Conservation (phyloP, 92 coral and sea anemone genomes). For the Bergia sp. region DNA sequence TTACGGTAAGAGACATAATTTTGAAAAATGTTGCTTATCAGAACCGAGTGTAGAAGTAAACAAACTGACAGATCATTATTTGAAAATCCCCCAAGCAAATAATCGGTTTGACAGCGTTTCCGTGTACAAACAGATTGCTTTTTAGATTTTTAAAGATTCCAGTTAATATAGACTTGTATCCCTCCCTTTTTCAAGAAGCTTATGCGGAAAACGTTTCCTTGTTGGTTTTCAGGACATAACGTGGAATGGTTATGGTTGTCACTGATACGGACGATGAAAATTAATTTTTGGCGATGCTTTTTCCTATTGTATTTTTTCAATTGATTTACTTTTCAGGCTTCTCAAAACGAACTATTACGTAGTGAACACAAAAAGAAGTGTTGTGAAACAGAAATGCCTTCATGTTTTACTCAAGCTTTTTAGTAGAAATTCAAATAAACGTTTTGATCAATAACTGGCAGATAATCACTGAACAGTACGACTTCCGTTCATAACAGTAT, state of each 20-base stretch:
- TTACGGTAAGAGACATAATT: too few species aligned
- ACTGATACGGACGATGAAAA: too few species aligned
- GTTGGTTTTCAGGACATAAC: too few species aligned
- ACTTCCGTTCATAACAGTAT: background rate
- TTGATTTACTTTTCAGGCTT: too few species aligned
- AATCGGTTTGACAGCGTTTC: background rate
- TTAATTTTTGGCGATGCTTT: too few species aligned
- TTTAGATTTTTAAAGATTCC: background rate
- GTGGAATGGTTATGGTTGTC: too few species aligned
- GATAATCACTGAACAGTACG: background rate
- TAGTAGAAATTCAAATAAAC: background rate
- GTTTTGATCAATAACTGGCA: too few species aligned
- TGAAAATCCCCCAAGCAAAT: background rate
- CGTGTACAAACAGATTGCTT: background rate
- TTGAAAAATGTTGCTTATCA: background rate
- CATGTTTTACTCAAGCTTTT: background rate
- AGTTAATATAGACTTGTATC: too few species aligned
- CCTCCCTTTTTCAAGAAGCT: too few species aligned
- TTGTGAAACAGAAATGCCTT: background rate
- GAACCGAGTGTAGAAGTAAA: background rate
- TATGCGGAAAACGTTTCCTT: too few species aligned
- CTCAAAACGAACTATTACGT: background rate
- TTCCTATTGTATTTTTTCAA: too few species aligned
- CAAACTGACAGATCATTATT: background rate
- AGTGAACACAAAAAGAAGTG: background rate